A percentile compares a stretch with the other conserved stretches of the same genome.
Conservation (phyloP, 2,113 vertebrate species). For the Scomber scombrus region DNA sequence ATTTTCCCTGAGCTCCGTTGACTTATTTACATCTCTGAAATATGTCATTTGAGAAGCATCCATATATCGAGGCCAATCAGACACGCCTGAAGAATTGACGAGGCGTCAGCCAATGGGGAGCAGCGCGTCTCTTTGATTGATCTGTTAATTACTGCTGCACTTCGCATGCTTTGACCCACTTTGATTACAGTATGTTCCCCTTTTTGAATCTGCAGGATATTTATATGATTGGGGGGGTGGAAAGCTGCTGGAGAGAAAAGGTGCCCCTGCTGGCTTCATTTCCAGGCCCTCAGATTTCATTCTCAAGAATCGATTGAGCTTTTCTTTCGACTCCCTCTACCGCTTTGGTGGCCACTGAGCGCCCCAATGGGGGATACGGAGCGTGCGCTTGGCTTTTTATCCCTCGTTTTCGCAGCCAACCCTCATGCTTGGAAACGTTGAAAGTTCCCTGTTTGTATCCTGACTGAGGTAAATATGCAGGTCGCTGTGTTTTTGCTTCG, state of each 20-base stretch:
- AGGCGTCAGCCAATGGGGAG: constrained; percentile 46
- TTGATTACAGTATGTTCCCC: constrained; percentile 55
- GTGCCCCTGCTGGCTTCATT: constrained; percentile 26
- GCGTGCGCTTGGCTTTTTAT: constrained; percentile 53
- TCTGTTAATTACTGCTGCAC: constrained; percentile 68
- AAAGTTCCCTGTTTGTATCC: constrained; percentile 45
- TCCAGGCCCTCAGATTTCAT: constrained; percentile 54
- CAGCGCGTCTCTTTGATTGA: constrained; percentile 67
- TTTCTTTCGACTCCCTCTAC: constrained; percentile 44
- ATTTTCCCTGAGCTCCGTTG: constrained; percentile 43
- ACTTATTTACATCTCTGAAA: constrained; percentile 66
- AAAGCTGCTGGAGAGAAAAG: constrained; percentile 4
- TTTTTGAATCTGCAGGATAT: constrained; percentile 56
- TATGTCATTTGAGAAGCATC: constrained; percentile 54
- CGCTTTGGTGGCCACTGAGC: constrained; percentile 33
- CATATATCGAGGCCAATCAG: constrained; percentile 57
- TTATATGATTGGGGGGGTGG: constrained; percentile 9
- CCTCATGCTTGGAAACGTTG: constrained; percentile 34
- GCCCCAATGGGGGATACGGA: constrained; percentile 50
- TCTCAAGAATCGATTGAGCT: constrained; percentile 64
- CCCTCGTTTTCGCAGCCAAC: constrained; percentile 41
- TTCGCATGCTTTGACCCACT: constrained; percentile 67
- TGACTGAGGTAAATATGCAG: constrained; percentile 65
- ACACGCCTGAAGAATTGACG: constrained; percentile 56
- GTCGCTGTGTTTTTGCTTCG: constrained; percentile 37